These are phyloP conservation scores for Schizotus pectinicornis DNA, from an alignment of 2,888 invertebrate genomes.

Conservation along the genomic window DNA sequence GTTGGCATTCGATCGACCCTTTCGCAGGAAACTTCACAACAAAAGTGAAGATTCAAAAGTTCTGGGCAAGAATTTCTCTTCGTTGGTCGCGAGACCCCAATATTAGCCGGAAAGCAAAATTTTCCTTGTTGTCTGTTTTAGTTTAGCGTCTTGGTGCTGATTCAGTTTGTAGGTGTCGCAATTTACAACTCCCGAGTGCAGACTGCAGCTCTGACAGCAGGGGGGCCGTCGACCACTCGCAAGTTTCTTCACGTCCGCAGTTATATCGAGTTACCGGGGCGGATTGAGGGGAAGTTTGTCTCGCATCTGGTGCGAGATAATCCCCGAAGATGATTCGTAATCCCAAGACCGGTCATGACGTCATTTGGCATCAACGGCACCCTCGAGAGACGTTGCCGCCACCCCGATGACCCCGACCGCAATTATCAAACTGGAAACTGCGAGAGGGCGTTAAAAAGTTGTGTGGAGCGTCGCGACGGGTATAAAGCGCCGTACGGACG, in stretches of 20 bases:
- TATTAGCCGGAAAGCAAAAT: too few species aligned
- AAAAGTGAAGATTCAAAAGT: too few species aligned
- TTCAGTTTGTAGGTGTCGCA: too few species aligned
- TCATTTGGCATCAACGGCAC: constrained; percentile 43
- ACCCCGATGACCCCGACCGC: too few species aligned
- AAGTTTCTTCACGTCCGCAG: constrained; percentile 54
- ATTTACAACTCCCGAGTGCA: constrained; percentile 1
- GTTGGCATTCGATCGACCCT: too few species aligned
- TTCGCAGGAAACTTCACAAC: too few species aligned
- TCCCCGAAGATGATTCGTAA: constrained; percentile 30
- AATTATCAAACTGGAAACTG: too few species aligned
- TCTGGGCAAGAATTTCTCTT: too few species aligned
- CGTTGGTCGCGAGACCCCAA: too few species aligned
- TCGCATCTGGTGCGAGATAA: constrained; percentile 47
- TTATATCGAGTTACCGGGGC: constrained; percentile 53
- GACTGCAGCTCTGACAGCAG: constrained; percentile 12
- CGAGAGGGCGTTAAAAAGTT: neutral
- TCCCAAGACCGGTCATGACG: constrained; percentile 50
- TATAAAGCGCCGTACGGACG: neutral
- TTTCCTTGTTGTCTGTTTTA: too few species aligned
- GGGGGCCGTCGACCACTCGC: constrained; percentile 29
- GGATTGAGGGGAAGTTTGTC: constrained; percentile 42
- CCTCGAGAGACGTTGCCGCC: constrained; percentile 31
- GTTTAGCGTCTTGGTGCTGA: too few species aligned
- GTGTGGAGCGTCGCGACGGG: neutral